phyloP scores from a whole-genome alignment of 2,888 invertebrate species.

The Cyclophora punctaria region DNA sequence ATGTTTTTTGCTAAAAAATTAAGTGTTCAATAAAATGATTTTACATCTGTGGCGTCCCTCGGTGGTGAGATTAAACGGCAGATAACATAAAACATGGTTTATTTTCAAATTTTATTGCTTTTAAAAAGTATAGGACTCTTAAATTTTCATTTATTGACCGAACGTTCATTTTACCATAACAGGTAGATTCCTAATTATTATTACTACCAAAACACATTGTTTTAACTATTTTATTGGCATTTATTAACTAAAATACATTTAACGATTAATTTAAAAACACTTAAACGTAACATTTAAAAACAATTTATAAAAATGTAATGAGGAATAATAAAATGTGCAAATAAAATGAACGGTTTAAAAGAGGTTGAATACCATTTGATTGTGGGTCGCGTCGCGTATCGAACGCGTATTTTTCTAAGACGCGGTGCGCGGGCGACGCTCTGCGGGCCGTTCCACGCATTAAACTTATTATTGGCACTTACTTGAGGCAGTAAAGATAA shows the following conservation, averaged over 20 bases:
- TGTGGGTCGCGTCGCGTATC: too few species aligned
- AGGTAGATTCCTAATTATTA: too few species aligned
- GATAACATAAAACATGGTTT: constrained; percentile 19
- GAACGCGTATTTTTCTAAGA: constrained; percentile 40
- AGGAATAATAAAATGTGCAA: too few species aligned
- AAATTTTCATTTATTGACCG: neutral
- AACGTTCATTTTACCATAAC: neutral
- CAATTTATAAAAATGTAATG: too few species aligned
- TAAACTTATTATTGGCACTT: constrained; percentile 67
- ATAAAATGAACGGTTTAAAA: too few species aligned
- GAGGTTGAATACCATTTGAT: too few species aligned
- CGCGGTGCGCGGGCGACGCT: constrained; percentile 29
- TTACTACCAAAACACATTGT: too few species aligned
- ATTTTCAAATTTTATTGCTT: constrained; percentile 16
- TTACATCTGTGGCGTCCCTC: constrained; percentile 13
- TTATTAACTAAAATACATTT: too few species aligned
- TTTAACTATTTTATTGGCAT: too few species aligned
- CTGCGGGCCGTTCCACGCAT: constrained; percentile 45
- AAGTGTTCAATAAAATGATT: constrained; percentile 15
- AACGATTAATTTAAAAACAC: too few species aligned
- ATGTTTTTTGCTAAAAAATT: constrained; percentile 7
- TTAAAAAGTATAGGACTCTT: constrained; percentile 10
- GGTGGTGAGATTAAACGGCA: constrained; percentile 13
- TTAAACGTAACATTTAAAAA: too few species aligned
- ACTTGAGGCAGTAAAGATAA: constrained; percentile 62